These are phyloP conservation scores for Cyanocitta stelleri DNA, from an alignment of 2,113 vertebrate genomes.

Conservation along the genomic window DNA sequence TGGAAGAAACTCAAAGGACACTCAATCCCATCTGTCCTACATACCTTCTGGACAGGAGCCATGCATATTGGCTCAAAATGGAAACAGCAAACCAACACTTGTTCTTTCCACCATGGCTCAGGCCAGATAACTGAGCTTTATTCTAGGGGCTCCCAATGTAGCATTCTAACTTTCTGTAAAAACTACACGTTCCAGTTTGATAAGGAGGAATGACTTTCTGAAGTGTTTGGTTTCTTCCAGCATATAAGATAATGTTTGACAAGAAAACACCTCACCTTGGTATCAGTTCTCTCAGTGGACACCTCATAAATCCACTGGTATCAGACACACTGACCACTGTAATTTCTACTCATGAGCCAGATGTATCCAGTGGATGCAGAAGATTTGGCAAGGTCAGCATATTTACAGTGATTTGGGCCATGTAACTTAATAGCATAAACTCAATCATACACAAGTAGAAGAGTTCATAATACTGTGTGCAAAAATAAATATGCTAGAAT, in stretches of 20 bases:
- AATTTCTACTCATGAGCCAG: background rate
- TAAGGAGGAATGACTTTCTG: background rate
- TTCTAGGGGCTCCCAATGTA: background rate
- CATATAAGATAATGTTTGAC: background rate
- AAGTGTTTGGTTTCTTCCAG: background rate
- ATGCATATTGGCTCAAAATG: background rate
- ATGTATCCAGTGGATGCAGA: background rate
- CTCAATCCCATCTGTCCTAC: background rate
- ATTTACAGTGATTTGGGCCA: background rate
- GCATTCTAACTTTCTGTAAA: background rate
- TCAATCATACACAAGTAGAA: background rate
- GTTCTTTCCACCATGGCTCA: background rate
- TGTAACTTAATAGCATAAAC: background rate
- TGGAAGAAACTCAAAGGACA: background rate
- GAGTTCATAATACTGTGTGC: background rate
- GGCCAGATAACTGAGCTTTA: background rate
- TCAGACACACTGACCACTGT: background rate
- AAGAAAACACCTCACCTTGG: background rate
- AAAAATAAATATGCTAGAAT: background rate
- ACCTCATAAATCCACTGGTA: background rate
- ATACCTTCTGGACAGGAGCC: background rate
- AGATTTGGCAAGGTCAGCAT: background rate
- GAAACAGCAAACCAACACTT: background rate
- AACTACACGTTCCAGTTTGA: background rate
- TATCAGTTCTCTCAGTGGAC: background rate